Evolutionary conservation across 2,888 invertebrate genomes (phyloP), one percentile per base, ranked within the genome.

Genomic region (Pristionchus maxplancki): DNA sequence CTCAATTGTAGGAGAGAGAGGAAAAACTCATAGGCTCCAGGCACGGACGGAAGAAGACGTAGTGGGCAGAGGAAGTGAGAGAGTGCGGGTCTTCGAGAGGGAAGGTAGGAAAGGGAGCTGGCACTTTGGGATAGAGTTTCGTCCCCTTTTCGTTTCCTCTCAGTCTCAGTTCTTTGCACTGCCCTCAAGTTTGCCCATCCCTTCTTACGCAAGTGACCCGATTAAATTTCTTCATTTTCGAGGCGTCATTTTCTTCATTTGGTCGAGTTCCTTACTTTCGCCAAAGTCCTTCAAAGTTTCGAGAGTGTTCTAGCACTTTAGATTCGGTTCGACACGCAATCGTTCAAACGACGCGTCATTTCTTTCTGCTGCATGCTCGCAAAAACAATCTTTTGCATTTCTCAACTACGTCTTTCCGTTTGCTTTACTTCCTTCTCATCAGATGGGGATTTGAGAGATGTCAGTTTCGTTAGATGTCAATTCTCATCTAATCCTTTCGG

Each of bases 61-160:
- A 4, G 40, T 5, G 37, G 78, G 28, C 11, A 78, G 78, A 24
- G 78, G n/a, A 3, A 28, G 48, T 0, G 40, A 78, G 78, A 78
- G 48, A 78, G 78, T 8, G 8, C 28, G 48, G 5, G 37, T 34
- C 4, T 13, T n/a, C n/a, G 44, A 78, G 78, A 78, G 74, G 40
- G 37, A 67, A 74, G 74, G 74, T 74, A 31, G 31, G 67, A 40
- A 31, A 74, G 24, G 24, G 37, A 9, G 74, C 74, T 78, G 24
- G 37, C 44, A n/a, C 78, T 48, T 1, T 44, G 44, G 44, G 78
- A 78, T 78, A 28, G 78, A 78, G 78, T 78, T 78, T 78, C 78
- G n/a, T 34, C 44, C 44, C 48, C 34, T 40, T 20, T 20, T n/a
- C 11, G 44, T 17, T 37, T 31, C 24, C 34, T 40, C 44, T 37